Evolutionary conservation across 2,797 vertebrate genomes (phyloP), one percentile per base, ranked within the genome.

Genomic region (Hoplostethus mediterraneus): DNA sequence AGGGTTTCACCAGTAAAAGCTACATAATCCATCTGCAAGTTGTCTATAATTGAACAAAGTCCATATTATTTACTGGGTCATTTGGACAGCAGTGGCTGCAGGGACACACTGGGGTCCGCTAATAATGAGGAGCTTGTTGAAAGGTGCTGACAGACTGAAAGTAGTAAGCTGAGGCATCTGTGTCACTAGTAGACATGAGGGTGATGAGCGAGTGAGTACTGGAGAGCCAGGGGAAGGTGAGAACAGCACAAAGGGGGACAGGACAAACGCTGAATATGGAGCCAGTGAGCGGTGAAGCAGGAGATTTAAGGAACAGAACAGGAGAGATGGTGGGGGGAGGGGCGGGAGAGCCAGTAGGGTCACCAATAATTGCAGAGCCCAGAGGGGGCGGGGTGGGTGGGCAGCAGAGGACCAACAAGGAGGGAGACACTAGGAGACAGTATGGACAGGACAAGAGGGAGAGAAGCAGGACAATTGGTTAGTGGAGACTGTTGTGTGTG

Each of bases 261-360:
- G 42, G 62, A 69, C 11, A 0, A 48, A 40, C 38, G 33, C 4
- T 33, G 9, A 40, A 62, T 49, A 72, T 68, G 2, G 51, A 62
- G 28, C n/a, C 45, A 47, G 45, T 21, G 59, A 59, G 56, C 55
- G 70, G 69, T 17, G 71, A 69, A 60, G 66, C 74, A 17, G 63
- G 66, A 63, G 53, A 64, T 47, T 59, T 57, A 44, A 21, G 64
- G 62, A 60, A 59, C 60, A 76, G 62, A 59, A 68, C 55, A 63
- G 76, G 62, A 55, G 52, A 54, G 61, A 30, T 14, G 71, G 3
- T 3, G 12, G 9, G 7, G 42, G 42, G 42, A 9, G 3, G 62
- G 59, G 59, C 55, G 5, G 3, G 63, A 58, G 63, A 58, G 36
- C 45, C 45, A 14, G n/a, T 33, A 17, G 54, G 67, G 44, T 67